Evolutionary conservation across 2,113 vertebrate genomes (phyloP), one percentile per base, ranked within the genome.

Genomic region (Acinonyx jubatus): DNA sequence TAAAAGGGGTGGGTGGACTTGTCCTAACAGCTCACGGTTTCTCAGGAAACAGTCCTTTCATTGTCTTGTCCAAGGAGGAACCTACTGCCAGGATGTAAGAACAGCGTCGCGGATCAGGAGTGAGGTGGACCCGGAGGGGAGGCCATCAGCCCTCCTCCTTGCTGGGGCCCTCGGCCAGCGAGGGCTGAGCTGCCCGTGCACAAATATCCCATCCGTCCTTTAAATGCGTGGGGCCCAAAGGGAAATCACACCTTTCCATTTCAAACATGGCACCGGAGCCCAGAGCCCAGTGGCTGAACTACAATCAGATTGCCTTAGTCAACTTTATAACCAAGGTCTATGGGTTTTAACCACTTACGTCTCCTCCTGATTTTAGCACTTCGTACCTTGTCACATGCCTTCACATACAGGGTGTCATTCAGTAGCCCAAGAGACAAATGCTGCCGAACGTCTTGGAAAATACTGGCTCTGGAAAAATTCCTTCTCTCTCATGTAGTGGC

Each of bases 161-260:
- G 0, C 50, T 6, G 16, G 27, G 33, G 65, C 73, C 80, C 25
- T 11, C 78, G 52, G 68, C 33, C 71, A 66, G n/a, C 1, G 1
- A 15, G 23, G 36, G 45, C 57, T 16, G 76, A 66, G 57, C 65
- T 79, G 63, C 38, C 74, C n/a, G 9, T 27, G 25, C 23, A 16
- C 25, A 38, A 33, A 52, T 3, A 9, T 66, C 78, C 48, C 63
- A 50, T 65, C 78, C 68, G 33, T 7, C 68, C 65, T 95, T 95
- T 68, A 86, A 89, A 91, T 73, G 57, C 81, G 33, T 1, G 50
- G 41, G 16, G 48, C 66, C 74, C 61, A 29, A 71, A 69, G 90
- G 83, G 61, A 96, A 87, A 66, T 71, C 55, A 33, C 65, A 76
- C n/a, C 57, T 81, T 88, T 55, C 33, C 74, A 25, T 52, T 87